These are phyloP conservation scores for Salvelinus namaycush DNA, from an alignment of 2,113 vertebrate genomes.

Conservation along the genomic window DNA sequence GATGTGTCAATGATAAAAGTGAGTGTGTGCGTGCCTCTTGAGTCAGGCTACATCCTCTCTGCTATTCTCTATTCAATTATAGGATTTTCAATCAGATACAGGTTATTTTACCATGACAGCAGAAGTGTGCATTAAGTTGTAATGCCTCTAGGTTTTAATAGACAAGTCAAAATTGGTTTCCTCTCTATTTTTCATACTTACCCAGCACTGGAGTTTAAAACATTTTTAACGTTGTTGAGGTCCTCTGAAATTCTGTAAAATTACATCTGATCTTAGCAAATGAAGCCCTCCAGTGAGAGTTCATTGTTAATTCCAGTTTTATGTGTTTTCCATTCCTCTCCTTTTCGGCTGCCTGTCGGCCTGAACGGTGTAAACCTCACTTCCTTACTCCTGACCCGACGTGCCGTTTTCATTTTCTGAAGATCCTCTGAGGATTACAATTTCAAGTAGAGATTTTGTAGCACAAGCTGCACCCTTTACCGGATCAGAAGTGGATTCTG, in stretches of 20 bases:
- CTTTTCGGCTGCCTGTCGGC: not conserved
- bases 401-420: not conserved
- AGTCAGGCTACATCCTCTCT: too few relatives aligned
- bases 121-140: not conserved
- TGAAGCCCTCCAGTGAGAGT: not conserved
- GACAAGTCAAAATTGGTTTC: not conserved
- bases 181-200: not conserved
- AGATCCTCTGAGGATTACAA: constrained; percentile 8
- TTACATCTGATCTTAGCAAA: constrained; percentile 18
- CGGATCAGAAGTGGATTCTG: constrained; percentile 1
- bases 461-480: constrained; percentile 6
- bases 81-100: too few relatives aligned
- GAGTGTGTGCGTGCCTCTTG: not conserved
- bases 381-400: not conserved
- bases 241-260: constrained; percentile 15
- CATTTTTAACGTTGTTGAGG: constrained; percentile 12
- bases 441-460: constrained; percentile 18
- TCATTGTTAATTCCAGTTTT: constrained; percentile 4
- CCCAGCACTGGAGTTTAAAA: not conserved
- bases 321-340: not conserved
- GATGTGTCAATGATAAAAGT: not conserved
- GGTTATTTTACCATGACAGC: too few relatives aligned
- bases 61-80: too few relatives aligned
- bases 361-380: not conserved
- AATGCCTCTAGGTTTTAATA: not conserved